Conservation (phyloP, 2,113 vertebrate species). For the Cyprinodon variegatus region DNA sequence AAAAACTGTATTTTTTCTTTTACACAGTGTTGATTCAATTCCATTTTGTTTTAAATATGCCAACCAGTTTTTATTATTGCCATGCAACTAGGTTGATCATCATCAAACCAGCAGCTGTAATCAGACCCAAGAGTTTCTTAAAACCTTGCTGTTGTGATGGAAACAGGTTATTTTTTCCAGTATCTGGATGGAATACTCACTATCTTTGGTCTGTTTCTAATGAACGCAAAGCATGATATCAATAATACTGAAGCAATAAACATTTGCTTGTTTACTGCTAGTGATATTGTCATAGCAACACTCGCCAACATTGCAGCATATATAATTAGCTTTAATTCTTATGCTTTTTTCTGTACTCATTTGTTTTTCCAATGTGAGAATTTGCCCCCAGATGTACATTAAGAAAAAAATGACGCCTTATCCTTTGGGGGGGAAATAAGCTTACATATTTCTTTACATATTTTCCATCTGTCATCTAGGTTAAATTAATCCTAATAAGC, state of each 20-base stretch:
- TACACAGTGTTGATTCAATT: background rate
- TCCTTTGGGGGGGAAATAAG: background rate
- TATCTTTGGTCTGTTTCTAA: background rate
- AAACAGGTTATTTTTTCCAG: background rate
- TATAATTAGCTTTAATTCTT: background rate
- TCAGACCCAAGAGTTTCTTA: background rate
- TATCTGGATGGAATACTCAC: background rate
- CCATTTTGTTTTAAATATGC: background rate
- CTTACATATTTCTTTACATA: background rate
- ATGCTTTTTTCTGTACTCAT: background rate
- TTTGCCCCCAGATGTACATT: background rate
- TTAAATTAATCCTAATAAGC: background rate
- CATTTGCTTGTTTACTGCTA: background rate
- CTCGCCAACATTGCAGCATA: background rate
- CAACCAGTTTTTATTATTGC: background rate
- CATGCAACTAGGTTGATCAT: background rate
- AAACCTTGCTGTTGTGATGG: background rate
- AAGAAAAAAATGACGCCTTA: background rate
- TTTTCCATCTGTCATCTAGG: background rate
- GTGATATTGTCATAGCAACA: background rate
- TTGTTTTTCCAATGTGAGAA: background rate
- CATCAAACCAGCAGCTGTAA: background rate
- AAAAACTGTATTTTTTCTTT: background rate
- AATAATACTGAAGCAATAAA: background rate
- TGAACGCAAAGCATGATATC: background rate